Base-by-base conservation (phyloP, 2,888 invertebrate genomes). In the Ellobium chinense region DNA sequence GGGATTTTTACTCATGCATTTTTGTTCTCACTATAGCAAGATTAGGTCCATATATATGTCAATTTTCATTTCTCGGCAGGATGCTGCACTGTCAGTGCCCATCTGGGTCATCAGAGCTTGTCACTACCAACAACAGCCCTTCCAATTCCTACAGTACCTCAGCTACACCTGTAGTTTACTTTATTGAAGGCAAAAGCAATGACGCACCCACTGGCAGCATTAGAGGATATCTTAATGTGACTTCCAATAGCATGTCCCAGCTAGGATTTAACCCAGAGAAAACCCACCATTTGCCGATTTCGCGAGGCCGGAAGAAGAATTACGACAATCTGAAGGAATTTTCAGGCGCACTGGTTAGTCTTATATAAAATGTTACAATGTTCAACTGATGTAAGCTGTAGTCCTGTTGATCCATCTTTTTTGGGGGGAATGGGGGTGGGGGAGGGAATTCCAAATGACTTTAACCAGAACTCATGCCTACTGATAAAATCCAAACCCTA, bases 191-290 rank as follows among this genome's bases (percentile, higher is more conserved):
- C 46, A 36, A 36, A n/a, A 18, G 39, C 62, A 34, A 27, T 68
- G n/a, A 74, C 54, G 24, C 65, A n/a, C 29, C 39, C 12, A 7
- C 63, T 9, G n/a, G 34, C 9, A 27, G 73, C 65, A 21, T 72
- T n/a, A 34, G 62, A 76, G 46, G 37, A 7, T 36, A 37, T 31
- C 54, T 24, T 9, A 46, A 9, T 14, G 21, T 65, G 31, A 14
- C 72, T 36, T 31, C 29, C 56, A 46, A 12, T 31, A 66, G 39
- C 76, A 70, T 36, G 72, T 76, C 36, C 29, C 80, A 29, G 46
- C 72, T 18, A 86, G 85, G 29, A 86, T 87, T 14, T 81, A 84
- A 62, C 85, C 83, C 58, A 88, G 88, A 31, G 86, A 86, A 0
- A 79, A 69, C 37, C 85, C 86, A 27, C 85, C 84, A 84, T 78